Evolutionary conservation across 2,113 vertebrate species (phyloP).

Genomic region (Carassius auratus): DNA sequence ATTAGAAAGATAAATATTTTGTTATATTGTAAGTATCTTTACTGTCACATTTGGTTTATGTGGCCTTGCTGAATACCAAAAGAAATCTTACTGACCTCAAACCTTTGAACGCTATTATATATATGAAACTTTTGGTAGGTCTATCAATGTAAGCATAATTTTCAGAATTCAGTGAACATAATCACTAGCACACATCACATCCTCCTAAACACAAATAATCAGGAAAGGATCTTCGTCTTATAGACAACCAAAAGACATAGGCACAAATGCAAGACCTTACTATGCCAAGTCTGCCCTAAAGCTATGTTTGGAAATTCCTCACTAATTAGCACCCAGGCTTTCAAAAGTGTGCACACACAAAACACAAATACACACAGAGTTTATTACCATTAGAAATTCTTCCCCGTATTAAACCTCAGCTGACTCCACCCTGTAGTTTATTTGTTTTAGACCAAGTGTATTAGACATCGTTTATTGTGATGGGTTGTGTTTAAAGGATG

Average conservation of each 20-base stretch:
- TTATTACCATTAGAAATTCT: slow-evolving; percentile 49
- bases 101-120: background rate
- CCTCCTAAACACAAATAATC: background rate
- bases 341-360: background rate
- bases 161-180: background rate
- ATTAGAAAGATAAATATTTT: no score
- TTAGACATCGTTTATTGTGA: slow-evolving; percentile 24
- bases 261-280: slow-evolving; percentile 12
- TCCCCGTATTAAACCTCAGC: slow-evolving; percentile 54
- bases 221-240: background rate
- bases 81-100: background rate
- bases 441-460: slow-evolving; percentile 46
- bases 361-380: slow-evolving; percentile 26
- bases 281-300: background rate
- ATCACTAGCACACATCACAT: background rate
- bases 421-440: slow-evolving; percentile 50
- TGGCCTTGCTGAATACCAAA: no score
- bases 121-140: background rate
- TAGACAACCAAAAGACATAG: background rate
- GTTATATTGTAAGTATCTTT: no score
- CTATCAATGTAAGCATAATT: background rate
- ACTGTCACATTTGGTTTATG: no score
- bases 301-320: background rate
- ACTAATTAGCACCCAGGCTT: slow-evolving; percentile 5
- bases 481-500: slow-evolving; percentile 11